These are phyloP conservation scores for Brachyalestes nurse DNA, from an alignment of 2,797 vertebrate genomes.

Conservation along the genomic window DNA sequence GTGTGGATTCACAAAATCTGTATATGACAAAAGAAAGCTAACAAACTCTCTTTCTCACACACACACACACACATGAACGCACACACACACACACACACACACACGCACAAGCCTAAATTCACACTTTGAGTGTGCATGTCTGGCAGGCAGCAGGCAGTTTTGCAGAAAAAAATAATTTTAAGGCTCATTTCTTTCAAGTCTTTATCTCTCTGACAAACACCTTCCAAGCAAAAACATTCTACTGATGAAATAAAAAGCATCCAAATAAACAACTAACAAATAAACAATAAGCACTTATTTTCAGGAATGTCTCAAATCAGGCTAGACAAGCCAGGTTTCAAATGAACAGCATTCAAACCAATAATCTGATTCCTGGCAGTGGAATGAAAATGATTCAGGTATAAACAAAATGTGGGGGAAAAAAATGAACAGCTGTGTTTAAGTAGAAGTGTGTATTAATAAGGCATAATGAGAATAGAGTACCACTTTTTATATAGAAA, in stretches of 20 bases:
- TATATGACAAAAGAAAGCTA: neutral
- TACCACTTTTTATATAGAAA: neutral
- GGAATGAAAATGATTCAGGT: constrained; percentile 33
- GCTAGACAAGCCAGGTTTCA: constrained; percentile 31
- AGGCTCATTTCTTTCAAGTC: constrained; percentile 59
- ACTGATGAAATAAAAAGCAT: constrained; percentile 62
- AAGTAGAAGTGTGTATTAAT: neutral
- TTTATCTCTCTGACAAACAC: constrained; percentile 69
- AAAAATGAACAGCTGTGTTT: constrained; percentile 5
- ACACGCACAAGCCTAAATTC: constrained; percentile 6
- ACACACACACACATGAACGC: neutral
- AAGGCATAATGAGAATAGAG: constrained; percentile 14
- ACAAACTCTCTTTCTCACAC: neutral
- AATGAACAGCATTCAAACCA: constrained; percentile 18
- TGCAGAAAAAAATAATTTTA: constrained; percentile 54
- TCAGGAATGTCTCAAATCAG: constrained; percentile 22
- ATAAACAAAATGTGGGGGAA: constrained; percentile 10
- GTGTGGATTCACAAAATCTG: neutral
- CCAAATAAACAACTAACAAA: constrained; percentile 54
- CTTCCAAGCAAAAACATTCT: constrained; percentile 55
- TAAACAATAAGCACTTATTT: constrained; percentile 23
- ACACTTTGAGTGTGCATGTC: constrained; percentile 50
- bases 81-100: constrained; percentile 12
- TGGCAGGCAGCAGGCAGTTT: constrained; percentile 58
- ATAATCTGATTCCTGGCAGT: constrained; percentile 21